Evolutionary conservation across 2,113 vertebrate species (phyloP).

Genomic region (Pelodiscus sinensis): DNA sequence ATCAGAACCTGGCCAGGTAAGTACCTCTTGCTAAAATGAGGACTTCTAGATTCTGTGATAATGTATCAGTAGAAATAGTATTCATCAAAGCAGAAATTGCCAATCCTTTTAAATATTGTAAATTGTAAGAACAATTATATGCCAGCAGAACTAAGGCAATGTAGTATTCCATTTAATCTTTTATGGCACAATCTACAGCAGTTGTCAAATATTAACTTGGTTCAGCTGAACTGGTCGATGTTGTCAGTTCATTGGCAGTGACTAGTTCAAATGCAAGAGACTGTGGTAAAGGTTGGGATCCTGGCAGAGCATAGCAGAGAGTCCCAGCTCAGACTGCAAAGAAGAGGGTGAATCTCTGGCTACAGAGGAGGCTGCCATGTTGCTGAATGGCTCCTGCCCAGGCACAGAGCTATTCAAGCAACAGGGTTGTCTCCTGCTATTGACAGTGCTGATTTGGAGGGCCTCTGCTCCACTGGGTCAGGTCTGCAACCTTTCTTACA

Average conservation of each 20-base stretch:
- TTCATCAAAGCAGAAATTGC: neutral
- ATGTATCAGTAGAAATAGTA: neutral
- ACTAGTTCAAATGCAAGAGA: neutral
- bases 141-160: neutral
- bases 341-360: neutral
- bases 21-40: neutral
- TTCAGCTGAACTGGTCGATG: neutral
- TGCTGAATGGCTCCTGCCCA: neutral
- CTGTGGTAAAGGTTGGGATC: neutral
- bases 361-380: neutral
- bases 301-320: too few relatives aligned
- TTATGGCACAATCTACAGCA: neutral
- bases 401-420: too few relatives aligned
- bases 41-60: neutral
- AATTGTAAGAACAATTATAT: neutral
- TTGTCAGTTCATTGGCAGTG: neutral
- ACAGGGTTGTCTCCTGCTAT: too few relatives aligned
- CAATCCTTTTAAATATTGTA: neutral
- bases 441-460: too few relatives aligned
- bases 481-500: too few relatives aligned
- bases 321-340: neutral
- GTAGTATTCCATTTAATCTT: neutral
- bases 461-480: too few relatives aligned
- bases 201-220: neutral
- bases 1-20: slow-evolving; percentile 88